A percentile compares a stretch with the other conserved stretches of the same genome.
These are phyloP conservation scores for Pangasius sanitwongsei DNA, from an alignment of 2,797 vertebrate genomes.

Conservation along the genomic window DNA sequence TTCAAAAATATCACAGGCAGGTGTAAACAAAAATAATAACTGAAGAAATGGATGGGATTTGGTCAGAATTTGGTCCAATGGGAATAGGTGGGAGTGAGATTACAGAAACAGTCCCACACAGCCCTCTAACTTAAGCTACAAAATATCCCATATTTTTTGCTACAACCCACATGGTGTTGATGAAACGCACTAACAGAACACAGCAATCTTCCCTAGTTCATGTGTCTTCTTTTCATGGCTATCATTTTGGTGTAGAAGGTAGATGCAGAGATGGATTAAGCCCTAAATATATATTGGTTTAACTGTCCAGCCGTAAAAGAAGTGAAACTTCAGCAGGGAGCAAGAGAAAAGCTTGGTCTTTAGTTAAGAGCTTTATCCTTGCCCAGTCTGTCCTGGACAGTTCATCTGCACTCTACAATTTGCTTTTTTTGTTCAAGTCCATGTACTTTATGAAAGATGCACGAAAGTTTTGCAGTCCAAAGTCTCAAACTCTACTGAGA, in stretches of 20 bases:
- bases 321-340: neutral
- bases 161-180: neutral
- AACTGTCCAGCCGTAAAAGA: neutral
- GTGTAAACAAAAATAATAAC: neutral
- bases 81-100: neutral
- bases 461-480: constrained; percentile 30
- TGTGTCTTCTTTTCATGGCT: neutral
- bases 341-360: constrained; percentile 4
- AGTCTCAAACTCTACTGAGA: neutral
- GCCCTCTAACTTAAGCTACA: neutral
- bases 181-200: constrained; percentile 64
- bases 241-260: constrained; percentile 1
- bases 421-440: constrained; percentile 9
- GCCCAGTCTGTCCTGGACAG: constrained; percentile 56
- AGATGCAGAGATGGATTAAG: neutral
- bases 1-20: neutral
- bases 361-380: constrained; percentile 58
- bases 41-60: neutral
- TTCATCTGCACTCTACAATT: constrained; percentile 65
- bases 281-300: neutral
- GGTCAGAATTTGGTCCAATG: neutral
- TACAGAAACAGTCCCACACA: neutral
- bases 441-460: constrained; percentile 14
- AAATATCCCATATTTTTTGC: neutral
- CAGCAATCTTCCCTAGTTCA: constrained; percentile 31